A percentile compares a stretch with the other conserved stretches of the same genome.
Conservation (phyloP, 2,888 invertebrate species). For the Allacma fusca region DNA sequence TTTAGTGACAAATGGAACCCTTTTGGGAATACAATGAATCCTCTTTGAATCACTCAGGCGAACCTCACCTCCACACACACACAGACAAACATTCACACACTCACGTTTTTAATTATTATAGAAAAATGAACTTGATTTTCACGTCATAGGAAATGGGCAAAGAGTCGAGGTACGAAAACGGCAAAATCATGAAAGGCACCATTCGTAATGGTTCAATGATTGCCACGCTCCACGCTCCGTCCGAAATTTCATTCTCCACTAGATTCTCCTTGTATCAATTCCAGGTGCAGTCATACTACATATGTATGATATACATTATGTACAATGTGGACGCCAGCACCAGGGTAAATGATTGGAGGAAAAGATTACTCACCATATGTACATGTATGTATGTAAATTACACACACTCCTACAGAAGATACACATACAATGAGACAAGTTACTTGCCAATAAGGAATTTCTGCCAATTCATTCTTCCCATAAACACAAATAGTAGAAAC, state of each 20-base stretch:
- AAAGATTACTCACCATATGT: no score
- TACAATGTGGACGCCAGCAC: no score
- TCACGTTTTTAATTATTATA: conserved; percentile 23
- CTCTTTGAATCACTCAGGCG: background rate
- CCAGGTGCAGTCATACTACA: conserved; percentile 26
- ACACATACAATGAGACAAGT: no score
- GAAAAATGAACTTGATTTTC: conserved; percentile 13
- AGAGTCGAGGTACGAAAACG: background rate
- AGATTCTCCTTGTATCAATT: conserved; percentile 24
- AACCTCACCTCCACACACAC: background rate
- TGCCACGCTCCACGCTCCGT: conserved; percentile 37
- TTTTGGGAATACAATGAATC: background rate
- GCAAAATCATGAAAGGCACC: conserved; percentile 15
- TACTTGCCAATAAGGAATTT: conserved; percentile 15
- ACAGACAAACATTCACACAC: conserved; percentile 18
- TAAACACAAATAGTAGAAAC: conserved; percentile 13
- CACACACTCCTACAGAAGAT: no score
- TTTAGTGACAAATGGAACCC: background rate
- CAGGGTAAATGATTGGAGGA: no score
- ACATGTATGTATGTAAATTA: no score
- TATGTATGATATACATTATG: background rate
- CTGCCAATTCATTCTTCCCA: conserved; percentile 36
- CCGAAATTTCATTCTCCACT: conserved; percentile 23
- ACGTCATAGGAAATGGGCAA: background rate
- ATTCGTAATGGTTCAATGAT: conserved; percentile 29